Evolutionary conservation across 2,797 vertebrate genomes (phyloP), one percentile per base, ranked within the genome.

Genomic region (Coluber constrictor): DNA sequence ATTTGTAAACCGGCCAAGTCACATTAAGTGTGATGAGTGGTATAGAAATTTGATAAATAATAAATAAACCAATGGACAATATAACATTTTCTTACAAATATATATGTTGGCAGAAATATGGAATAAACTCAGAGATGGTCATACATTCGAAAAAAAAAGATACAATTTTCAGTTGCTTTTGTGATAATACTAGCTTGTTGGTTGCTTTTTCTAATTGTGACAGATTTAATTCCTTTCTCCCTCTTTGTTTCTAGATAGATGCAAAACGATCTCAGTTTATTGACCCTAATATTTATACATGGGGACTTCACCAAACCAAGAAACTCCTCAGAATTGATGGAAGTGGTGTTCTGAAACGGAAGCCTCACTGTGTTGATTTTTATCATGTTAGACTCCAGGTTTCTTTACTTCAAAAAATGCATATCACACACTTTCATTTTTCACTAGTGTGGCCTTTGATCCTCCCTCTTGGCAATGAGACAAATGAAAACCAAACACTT

Each of bases 381-480:
- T 97, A 98, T 47, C 97, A 98, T 92, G 96, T 99, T 94, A 96
- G 97, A 66, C 98, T 98, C 0, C 99, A 99, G 97, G 95, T 98
- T 37, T 96, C 98, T 93, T 97, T 99, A 89, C 98, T 99, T 88
- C 97, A 86, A 89, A 97, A 97, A 86, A 98, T 98, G 83, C 98
- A 97, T 0, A 97, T 99, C 3, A 98, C 98, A 18, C 98, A 99
- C 96, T 99, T 99, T 93, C 98, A 99, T 96, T 99, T 99, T 97
- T 98, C 98, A 29, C 97, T 99, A 90, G 98, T 98, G 96, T 99
- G 99, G 99, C 98, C 98, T 3, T 98, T 98, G 8, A 96, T 99
- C 93, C 97, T 99, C 90, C 99, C 99, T 1, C 96, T 97, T 29
- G 99, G 98, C 1, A 97, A 98, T 11, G 97, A 97, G 92, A 97